Percentiles rank a stretch among this genome's conserved stretches.
Conservation (phyloP, 37 sponge, comb jelly and placozoan species). For the Crambe crambe region DNA sequence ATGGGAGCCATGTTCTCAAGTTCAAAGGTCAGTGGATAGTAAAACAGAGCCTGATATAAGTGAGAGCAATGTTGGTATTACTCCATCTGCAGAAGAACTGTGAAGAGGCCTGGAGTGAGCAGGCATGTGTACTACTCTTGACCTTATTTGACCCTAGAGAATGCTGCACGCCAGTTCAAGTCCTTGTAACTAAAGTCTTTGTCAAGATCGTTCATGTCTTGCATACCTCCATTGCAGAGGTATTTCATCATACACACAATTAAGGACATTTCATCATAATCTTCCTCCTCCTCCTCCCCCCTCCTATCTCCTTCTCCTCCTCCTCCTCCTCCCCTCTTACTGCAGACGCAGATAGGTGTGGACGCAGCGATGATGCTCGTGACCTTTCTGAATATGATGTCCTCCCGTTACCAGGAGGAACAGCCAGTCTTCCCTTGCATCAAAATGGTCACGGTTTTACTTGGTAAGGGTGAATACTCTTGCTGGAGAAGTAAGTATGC, state of each 20-base stretch:
- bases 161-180: conserved; percentile 48
- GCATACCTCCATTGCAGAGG: conserved; percentile 37
- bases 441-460: conserved; percentile 24
- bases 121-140: conserved; percentile 25
- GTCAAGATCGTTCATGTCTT: conserved; percentile 65
- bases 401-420: conserved; percentile 19
- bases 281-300: not conserved
- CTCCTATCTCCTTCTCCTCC: not conserved
- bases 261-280: not conserved
- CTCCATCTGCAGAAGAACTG: conserved; percentile 41
- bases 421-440: conserved; percentile 15
- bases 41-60: not conserved
- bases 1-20: conserved; percentile 63
- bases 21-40: conserved; percentile 45
- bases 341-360: conserved; percentile 13
- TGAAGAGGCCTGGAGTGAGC: conserved; percentile 5
- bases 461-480: conserved; percentile 11
- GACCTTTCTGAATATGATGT: conserved; percentile 50
- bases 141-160: conserved; percentile 67
- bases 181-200: conserved; percentile 43
- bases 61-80: not conserved
- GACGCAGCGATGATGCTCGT: conserved; percentile 51
- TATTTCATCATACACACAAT: conserved; percentile 3
- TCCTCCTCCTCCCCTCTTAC: not conserved
- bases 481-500: not conserved